Evolutionary conservation across 2,797 vertebrate genomes (phyloP), one percentile per base, ranked within the genome.

Genomic region (Gymnocypris eckloni): DNA sequence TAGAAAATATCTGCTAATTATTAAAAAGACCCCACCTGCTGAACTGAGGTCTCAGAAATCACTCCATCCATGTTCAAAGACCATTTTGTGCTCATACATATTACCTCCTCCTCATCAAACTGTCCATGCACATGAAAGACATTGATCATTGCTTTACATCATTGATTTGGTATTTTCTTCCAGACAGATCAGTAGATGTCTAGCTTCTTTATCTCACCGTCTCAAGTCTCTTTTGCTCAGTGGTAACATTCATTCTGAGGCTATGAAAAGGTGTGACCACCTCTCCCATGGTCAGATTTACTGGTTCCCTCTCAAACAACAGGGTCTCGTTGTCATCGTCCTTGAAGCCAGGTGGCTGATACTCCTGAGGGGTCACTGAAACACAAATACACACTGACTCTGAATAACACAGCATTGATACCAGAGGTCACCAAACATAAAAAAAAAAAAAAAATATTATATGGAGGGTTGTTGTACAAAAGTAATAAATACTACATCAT

Each of bases 281-380:
- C 82, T 97, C 96, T 0, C 98, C 98, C 93, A 99, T 94, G 12
- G 94, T 96, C 79, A 99, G 94, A 75, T 94, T 93, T 50, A 97
- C 92, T 0, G 97, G 96, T 59, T 98, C 96, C 69, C 94, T 96
- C 39, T 95, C 95, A 88, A 99, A 99, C 85, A 95, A 83, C 89
- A 98, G 88, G 64, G 90, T 92, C 81, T 93, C 92, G 0, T 92
- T 92, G 10, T 93, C 93, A 0, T 96, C 95, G 86, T 97, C 96
- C 92, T 93, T 98, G 90, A 99, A 99, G 22, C 98, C 97, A 0
- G 97, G 97, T 0, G 98, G 98, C 48, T 99, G 98, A 93, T 99
- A 99, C 90, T 97, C 94, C 73, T 94, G 87, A 2, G 98, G 98
- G 52, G 98, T 99, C 67, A 98, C 98, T 99, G 90, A 64, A 92